These are phyloP conservation scores for Coendou prehensilis DNA, from an alignment of 2,797 vertebrate species.

Conservation along the genomic window DNA sequence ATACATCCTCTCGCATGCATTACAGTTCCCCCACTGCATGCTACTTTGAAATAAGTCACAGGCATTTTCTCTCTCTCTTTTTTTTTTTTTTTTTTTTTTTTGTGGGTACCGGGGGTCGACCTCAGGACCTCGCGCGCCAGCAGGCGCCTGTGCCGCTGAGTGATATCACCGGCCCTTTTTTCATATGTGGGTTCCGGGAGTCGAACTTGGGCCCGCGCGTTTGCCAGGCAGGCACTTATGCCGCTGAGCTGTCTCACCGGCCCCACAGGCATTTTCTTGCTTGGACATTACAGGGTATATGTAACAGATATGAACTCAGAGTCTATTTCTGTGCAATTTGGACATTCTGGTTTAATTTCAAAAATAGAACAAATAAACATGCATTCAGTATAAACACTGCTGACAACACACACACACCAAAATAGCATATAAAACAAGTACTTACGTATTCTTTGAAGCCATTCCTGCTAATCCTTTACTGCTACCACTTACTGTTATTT, in stretches of 20 bases:
- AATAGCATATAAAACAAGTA: not conserved
- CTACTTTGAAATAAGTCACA: not conserved
- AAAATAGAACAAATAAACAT: constrained; percentile 46
- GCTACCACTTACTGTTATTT: not conserved
- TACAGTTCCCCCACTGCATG: not conserved
- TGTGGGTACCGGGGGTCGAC: no score
- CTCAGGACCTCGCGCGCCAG: no score
- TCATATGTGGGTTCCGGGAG: no score
- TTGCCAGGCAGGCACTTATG: no score
- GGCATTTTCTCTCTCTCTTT: no score
- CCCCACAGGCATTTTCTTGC: not conserved
- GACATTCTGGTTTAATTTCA: not conserved
- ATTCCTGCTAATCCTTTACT: not conserved
- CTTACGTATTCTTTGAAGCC: not conserved
- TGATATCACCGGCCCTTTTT: no score
- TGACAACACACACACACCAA: not conserved
- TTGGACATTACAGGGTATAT: not conserved
- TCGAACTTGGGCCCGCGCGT: no score
- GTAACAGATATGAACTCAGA: not conserved
- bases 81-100: no score
- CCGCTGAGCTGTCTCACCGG: no score
- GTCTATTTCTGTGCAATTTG: constrained; percentile 2
- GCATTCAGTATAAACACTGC: not conserved
- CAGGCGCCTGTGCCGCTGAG: no score
- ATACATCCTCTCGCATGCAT: not conserved